These are phyloP conservation scores for Actinopyga echinites DNA, from an alignment of 53 echinoderm and acorn worm species.

Conservation along the genomic window DNA sequence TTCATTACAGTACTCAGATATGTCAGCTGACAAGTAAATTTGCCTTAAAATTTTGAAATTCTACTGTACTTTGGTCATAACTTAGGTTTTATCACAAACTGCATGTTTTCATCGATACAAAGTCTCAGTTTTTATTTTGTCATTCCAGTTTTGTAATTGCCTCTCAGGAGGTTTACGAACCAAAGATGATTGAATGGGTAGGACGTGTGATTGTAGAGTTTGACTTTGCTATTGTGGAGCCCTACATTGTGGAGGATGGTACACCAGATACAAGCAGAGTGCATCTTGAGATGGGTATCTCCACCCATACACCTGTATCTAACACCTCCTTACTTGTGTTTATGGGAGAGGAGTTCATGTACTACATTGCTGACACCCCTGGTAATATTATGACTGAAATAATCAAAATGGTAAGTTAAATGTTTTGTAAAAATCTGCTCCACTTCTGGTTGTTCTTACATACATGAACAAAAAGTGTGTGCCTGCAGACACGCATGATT, in stretches of 20 bases:
- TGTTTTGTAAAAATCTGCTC: too few relatives aligned
- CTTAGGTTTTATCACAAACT: too few relatives aligned
- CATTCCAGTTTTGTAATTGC: slow-evolving; percentile 56
- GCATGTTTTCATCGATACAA: too few relatives aligned
- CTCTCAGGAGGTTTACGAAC: slow-evolving; percentile 35
- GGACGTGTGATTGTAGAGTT: slow-evolving; percentile 59
- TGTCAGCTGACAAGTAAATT: too few relatives aligned
- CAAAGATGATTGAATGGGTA: slow-evolving; percentile 17
- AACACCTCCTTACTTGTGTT: slow-evolving; percentile 59
- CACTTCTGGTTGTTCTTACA: too few relatives aligned
- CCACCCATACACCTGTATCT: slow-evolving; percentile 50
- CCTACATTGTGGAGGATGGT: slow-evolving; percentile 45
- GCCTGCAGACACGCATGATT: too few relatives aligned
- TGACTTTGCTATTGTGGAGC: slow-evolving; percentile 76
- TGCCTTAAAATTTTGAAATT: too few relatives aligned
- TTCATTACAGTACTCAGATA: too few relatives aligned
- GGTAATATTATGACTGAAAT: slow-evolving; percentile 57
- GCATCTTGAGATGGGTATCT: slow-evolving; percentile 62
- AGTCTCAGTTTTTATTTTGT: neutral
- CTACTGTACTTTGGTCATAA: too few relatives aligned
- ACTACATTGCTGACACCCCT: slow-evolving; percentile 47
- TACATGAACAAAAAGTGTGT: too few relatives aligned
- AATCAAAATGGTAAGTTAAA: slow-evolving; percentile 53
- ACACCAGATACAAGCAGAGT: slow-evolving; percentile 50
- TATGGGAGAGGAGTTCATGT: slow-evolving; percentile 37